Percentiles rank a stretch among this genome's conserved stretches.
Conservation (phyloP, 1,140 invertebrate species). For the Microplitis demolitor region DNA sequence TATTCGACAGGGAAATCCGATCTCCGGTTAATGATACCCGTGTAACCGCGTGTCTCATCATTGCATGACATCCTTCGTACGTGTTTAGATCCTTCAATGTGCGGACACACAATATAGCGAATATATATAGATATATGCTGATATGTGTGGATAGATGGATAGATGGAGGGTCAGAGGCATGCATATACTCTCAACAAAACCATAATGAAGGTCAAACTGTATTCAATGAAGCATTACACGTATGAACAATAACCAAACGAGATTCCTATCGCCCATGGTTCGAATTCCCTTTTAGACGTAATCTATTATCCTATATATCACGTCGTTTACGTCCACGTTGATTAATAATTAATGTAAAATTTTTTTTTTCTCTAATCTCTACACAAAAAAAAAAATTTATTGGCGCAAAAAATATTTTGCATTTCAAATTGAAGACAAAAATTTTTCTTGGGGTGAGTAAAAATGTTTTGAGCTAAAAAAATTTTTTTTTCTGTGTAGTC, state of each 20-base stretch:
- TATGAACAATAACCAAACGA: background rate
- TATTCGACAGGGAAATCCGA: conserved; percentile 26
- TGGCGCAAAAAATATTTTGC: too few species aligned
- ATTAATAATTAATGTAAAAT: background rate
- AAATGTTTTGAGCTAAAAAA: too few species aligned
- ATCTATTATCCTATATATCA: background rate
- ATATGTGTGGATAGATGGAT: too few species aligned
- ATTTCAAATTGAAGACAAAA: too few species aligned
- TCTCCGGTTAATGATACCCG: conserved; percentile 26
- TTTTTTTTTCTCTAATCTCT: too few species aligned
- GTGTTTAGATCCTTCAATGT: conserved; percentile 5
- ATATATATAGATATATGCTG: too few species aligned
- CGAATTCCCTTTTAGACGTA: background rate
- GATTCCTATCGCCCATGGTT: background rate
- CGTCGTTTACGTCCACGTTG: background rate
- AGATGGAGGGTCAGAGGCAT: too few species aligned
- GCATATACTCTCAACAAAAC: background rate
- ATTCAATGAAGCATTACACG: background rate
- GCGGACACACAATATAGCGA: background rate
- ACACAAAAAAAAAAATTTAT: too few species aligned
- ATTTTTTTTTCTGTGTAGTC: too few species aligned
- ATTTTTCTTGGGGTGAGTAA: too few species aligned
- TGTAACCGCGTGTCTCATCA: conserved; percentile 27
- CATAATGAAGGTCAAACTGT: conserved; percentile 8
- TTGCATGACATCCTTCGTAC: conserved; percentile 13